A percentile compares a stretch with the other conserved stretches of the same genome.
Conservation (phyloP, 2,888 invertebrate genomes). For the Eupithecia abbreviata region DNA sequence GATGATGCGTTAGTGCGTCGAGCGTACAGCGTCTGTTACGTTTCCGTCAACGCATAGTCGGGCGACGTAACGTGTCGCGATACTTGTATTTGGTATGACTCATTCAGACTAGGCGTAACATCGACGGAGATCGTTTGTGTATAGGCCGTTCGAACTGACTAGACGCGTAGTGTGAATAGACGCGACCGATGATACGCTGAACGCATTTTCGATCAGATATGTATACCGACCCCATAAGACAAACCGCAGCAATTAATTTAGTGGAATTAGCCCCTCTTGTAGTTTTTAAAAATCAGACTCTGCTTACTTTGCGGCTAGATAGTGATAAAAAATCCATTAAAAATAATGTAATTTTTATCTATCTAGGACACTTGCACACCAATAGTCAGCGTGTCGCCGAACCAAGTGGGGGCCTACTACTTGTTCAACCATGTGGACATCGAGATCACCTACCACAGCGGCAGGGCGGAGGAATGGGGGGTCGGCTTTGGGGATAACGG, state of each 20-base stretch:
- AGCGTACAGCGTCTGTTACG: too few relatives aligned
- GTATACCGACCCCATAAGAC: too few relatives aligned
- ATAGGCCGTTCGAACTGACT: too few relatives aligned
- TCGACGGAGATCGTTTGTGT: too few relatives aligned
- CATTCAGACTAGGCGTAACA: too few relatives aligned
- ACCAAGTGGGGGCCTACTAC: conserved; percentile 90
- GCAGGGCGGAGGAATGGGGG: conserved; percentile 94
- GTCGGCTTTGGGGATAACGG: conserved; percentile 89
- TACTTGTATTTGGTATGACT: too few relatives aligned
- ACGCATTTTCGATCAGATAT: too few relatives aligned
- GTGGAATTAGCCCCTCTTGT: not conserved
- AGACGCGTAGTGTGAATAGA: too few relatives aligned
- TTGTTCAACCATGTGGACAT: conserved; percentile 99
- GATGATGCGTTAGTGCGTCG: too few relatives aligned
- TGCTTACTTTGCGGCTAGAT: not conserved
- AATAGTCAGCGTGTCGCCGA: conserved; percentile 83
- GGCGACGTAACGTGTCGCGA: too few relatives aligned
- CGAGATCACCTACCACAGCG: conserved; percentile 96
- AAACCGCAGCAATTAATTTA: not conserved
- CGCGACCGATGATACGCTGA: too few relatives aligned
- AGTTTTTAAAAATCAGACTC: not conserved
- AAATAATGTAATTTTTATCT: not conserved
- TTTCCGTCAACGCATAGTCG: too few relatives aligned
- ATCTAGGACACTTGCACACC: conserved; percentile 82
- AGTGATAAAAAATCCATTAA: not conserved